Percentiles rank a stretch among this genome's conserved stretches.
Conservation (phyloP, 2,888 invertebrate genomes). For the Cacoxenus indagator region DNA sequence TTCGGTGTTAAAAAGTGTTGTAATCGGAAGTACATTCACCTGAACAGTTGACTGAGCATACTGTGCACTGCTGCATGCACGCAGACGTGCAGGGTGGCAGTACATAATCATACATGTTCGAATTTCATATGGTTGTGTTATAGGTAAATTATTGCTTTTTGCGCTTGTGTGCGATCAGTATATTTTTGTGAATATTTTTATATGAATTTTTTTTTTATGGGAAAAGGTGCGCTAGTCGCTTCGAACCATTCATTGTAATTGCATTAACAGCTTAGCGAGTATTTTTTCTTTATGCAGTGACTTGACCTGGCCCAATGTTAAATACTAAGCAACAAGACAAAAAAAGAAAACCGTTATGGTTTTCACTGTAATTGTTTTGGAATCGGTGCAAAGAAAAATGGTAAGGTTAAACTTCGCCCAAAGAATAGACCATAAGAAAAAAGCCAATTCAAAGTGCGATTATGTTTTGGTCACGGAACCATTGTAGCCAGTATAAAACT, state of each 20-base stretch:
- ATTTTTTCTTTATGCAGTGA: too few relatives aligned
- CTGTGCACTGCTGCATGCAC: conserved; percentile 4
- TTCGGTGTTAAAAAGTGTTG: conserved; percentile 35
- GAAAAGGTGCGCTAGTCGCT: not conserved
- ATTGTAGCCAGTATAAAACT: too few relatives aligned
- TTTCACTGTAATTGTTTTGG: not conserved
- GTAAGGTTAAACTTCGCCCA: too few relatives aligned
- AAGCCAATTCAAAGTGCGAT: too few relatives aligned
- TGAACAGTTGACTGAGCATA: conserved; percentile 61
- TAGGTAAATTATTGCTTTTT: too few relatives aligned
- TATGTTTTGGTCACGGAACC: too few relatives aligned
- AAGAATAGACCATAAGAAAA: too few relatives aligned
- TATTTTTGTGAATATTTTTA: not conserved
- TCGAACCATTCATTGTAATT: conserved; percentile 6
- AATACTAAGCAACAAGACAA: not conserved
- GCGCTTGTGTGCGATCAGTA: not conserved
- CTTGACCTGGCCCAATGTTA: conserved; percentile 19
- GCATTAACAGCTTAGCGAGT: conserved; percentile 18
- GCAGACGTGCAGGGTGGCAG: not conserved
- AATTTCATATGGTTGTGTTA: not conserved
- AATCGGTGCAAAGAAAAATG: too few relatives aligned
- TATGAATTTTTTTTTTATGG: not conserved
- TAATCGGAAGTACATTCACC: conserved; percentile 61
- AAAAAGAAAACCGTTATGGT: not conserved
- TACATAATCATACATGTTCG: too few relatives aligned